Evolutionary conservation across 2,797 vertebrate genomes (phyloP).

Genomic region (Discoglossus pictus): DNA sequence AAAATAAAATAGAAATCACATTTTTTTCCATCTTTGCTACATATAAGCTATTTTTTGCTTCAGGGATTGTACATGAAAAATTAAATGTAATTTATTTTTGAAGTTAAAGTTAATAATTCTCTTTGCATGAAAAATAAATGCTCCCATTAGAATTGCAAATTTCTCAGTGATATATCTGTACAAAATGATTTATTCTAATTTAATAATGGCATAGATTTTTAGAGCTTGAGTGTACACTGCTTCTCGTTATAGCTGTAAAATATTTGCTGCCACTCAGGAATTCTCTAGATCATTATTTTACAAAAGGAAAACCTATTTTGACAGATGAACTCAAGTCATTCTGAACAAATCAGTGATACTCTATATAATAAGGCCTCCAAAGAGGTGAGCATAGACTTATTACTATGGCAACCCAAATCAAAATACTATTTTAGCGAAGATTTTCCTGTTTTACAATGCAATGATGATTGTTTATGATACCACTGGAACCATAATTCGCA

Average conservation of each 20-base stretch:
- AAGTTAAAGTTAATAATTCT: slow-evolving; percentile 81
- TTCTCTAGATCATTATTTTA: slow-evolving; percentile 98
- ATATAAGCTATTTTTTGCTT: slow-evolving; percentile 65
- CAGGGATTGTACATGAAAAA: slow-evolving; percentile 71
- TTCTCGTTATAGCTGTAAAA: slow-evolving; percentile 79
- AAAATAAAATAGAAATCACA: slow-evolving; percentile 30
- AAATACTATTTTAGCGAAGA: slow-evolving; percentile 90
- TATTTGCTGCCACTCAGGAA: slow-evolving; percentile 86
- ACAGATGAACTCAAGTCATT: slow-evolving; percentile 94
- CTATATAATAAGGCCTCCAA: slow-evolving; percentile 99
- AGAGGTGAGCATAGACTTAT: slow-evolving; percentile 92
- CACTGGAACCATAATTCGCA: slow-evolving; percentile 79
- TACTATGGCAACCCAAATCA: slow-evolving; percentile 93
- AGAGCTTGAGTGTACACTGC: slow-evolving; percentile 75
- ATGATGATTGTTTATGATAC: slow-evolving; percentile 95
- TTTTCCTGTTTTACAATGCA: slow-evolving; percentile 96
- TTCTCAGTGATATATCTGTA: slow-evolving; percentile 71
- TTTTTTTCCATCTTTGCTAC: slow-evolving; percentile 43
- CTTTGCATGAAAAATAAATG: slow-evolving; percentile 77
- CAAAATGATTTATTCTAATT: slow-evolving; percentile 81
- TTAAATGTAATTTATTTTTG: slow-evolving; percentile 77
- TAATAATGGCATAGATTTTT: slow-evolving; percentile 81
- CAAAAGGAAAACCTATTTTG: slow-evolving; percentile 97
- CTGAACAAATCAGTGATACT: slow-evolving; percentile 90
- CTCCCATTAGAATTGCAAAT: slow-evolving; percentile 73